Evolutionary conservation across 2,113 vertebrate genomes (phyloP).

Genomic region (Sorex araneus): DNA sequence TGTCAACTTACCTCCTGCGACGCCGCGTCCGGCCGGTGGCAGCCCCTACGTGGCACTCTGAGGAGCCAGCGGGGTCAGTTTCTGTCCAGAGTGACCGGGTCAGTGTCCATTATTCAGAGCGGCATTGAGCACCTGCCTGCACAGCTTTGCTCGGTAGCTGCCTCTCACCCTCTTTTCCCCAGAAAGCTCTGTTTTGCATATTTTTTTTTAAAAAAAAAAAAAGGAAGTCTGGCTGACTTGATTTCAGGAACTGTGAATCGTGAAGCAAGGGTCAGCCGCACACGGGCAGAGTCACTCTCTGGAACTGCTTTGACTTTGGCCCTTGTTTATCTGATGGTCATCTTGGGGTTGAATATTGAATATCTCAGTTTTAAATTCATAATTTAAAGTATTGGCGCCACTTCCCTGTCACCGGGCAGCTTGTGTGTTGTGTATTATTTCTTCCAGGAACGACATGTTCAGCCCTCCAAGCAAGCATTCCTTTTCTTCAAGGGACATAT

Average conservation of each 20-base stretch:
- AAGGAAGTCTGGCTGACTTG: neutral
- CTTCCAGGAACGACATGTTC: conserved; percentile 65
- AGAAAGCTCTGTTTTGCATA: neutral
- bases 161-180: neutral
- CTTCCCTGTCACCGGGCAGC: conserved; percentile 74
- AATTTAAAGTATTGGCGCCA: conserved; percentile 50
- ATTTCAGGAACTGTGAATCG: conserved; percentile 4
- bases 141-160: neutral
- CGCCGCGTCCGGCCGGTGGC: neutral
- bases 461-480: conserved; percentile 73
- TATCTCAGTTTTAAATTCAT: conserved; percentile 58
- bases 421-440: conserved; percentile 74
- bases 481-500: conserved; percentile 76
- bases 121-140: neutral
- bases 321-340: conserved; percentile 67
- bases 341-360: conserved; percentile 71
- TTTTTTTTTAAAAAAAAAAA: no score
- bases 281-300: neutral
- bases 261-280: neutral
- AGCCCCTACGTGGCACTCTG: conserved; percentile 54
- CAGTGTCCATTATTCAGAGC: neutral
- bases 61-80: neutral
- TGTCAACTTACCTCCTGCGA: conserved; percentile 16
- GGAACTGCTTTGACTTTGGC: conserved; percentile 33
- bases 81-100: conserved; percentile 8